A percentile compares a stretch with the other conserved stretches of the same genome.
phyloP scores from a whole-genome alignment of 2,888 invertebrate species.

The Pterobdella sp. region DNA sequence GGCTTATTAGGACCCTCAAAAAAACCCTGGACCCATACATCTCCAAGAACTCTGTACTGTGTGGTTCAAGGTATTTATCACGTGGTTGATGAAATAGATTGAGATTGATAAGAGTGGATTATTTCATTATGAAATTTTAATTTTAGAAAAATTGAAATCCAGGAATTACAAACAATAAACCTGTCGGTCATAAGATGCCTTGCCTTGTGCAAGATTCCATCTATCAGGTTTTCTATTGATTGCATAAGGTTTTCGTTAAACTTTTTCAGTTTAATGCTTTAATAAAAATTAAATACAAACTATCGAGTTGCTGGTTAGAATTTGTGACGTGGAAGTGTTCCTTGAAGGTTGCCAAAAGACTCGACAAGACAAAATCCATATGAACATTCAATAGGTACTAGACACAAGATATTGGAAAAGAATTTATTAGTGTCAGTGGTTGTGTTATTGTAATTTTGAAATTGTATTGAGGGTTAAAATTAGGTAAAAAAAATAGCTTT shows the following conservation, averaged over 20 bases:
- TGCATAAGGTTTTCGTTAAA: too few relatives aligned
- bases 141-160: neutral
- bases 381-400: conserved; percentile 25
- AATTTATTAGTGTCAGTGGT: too few relatives aligned
- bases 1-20: conserved; percentile 20
- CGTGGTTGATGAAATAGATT: too few relatives aligned
- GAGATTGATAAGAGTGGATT: too few relatives aligned
- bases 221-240: neutral
- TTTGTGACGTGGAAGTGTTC: neutral
- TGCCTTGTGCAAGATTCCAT: neutral
- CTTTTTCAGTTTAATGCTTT: neutral
- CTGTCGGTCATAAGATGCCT: neutral
- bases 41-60: conserved; percentile 19
- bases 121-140: too few relatives aligned
- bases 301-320: neutral
- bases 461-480: too few relatives aligned
- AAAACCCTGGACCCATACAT: conserved; percentile 6
- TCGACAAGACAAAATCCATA: conserved; percentile 24
- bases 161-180: neutral
- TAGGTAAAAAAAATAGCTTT: too few relatives aligned
- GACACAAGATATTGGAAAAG: too few relatives aligned
- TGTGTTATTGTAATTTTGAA: too few relatives aligned
- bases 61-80: too few relatives aligned
- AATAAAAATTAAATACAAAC: neutral
- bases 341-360: conserved; percentile 19